phyloP scores from a whole-genome alignment of 23 tunicate species.

The Oikopleura vanhoeffeni region DNA sequence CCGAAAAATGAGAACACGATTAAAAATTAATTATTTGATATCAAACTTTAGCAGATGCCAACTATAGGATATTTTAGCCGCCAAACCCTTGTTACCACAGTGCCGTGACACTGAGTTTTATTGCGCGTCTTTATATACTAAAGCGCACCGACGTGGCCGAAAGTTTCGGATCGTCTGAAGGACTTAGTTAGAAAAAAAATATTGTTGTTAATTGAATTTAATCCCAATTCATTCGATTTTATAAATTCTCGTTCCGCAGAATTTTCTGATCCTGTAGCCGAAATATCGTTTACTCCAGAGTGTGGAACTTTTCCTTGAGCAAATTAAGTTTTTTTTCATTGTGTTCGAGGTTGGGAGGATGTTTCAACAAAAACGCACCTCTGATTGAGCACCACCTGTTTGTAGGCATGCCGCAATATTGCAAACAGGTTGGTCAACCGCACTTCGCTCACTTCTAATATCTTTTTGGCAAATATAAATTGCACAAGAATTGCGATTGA shows the following conservation, averaged over 20 bases:
- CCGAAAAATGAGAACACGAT: too few relatives aligned
- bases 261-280: not conserved
- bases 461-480: conserved; percentile 53
- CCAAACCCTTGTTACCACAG: too few relatives aligned
- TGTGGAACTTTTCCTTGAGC: not conserved
- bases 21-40: too few relatives aligned
- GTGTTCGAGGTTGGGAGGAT: not conserved
- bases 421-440: conserved; percentile 43
- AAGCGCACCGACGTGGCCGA: too few relatives aligned
- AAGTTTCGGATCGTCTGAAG: too few relatives aligned
- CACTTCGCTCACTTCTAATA: conserved; percentile 50
- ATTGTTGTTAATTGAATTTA: too few relatives aligned
- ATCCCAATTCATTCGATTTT: too few relatives aligned
- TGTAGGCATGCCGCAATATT: conserved; percentile 28
- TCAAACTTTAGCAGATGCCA: too few relatives aligned
- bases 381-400: not conserved
- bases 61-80: too few relatives aligned
- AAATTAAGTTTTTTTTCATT: not conserved
- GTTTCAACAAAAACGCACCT: not conserved
- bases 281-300: not conserved
- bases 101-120: too few relatives aligned
- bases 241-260: not conserved
- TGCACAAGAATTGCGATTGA: conserved; percentile 44
- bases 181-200: too few relatives aligned
- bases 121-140: too few relatives aligned